Evolutionary conservation across 1,140 invertebrate species (phyloP), one percentile per base, ranked within the genome.

Genomic region (Mactra quadrangularis): DNA sequence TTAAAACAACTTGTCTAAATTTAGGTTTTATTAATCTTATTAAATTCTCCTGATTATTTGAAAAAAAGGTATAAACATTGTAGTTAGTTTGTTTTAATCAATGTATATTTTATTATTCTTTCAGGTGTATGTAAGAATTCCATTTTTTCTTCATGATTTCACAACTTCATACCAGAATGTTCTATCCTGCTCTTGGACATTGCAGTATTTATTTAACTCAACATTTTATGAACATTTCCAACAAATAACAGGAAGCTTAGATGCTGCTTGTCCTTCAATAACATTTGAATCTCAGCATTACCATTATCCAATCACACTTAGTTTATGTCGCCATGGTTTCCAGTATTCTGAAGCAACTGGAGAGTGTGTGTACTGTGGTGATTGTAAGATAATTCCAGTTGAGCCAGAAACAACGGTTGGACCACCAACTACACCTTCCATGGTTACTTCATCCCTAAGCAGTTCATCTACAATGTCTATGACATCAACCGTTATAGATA

Each of bases 251-350:
- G 64, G 47, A 15, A 27, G 38, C n/a, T 68, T 68, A 13, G n/a
- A 41, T 47, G 6, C 15, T 9, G 41, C 31, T 25, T 68, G 64
- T 31, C 45, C 64, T 19, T 35, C 17, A 0, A 31, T 68, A n/a
- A 50, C 45, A 11, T 68, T 68, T 68, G 64, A 52, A 52, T 41
- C 41, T 29, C 38, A 68, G n/a, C 19, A 68, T 1, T 47, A 47
- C 13, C 4, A 27, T 29, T 50, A 50, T 25, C 64, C 64, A 68
- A 25, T 6, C 29, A 27, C 41, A 22, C 17, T 68, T 27, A 31
- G 22, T 29, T 17, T 68, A 29, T 68, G 64, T 68, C 64, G 64
- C 25, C 64, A 68, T 68, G 64, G 64, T 47, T 68, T 68, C 45
- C 25, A 68, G 41, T 68, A 68, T 50, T 41, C 41, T 50, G 64